A percentile compares a stretch with the other conserved stretches of the same genome.
These are phyloP conservation scores for Mesorhabditis sp. DNA, from an alignment of 2,888 invertebrate species.

Conservation along the genomic window DNA sequence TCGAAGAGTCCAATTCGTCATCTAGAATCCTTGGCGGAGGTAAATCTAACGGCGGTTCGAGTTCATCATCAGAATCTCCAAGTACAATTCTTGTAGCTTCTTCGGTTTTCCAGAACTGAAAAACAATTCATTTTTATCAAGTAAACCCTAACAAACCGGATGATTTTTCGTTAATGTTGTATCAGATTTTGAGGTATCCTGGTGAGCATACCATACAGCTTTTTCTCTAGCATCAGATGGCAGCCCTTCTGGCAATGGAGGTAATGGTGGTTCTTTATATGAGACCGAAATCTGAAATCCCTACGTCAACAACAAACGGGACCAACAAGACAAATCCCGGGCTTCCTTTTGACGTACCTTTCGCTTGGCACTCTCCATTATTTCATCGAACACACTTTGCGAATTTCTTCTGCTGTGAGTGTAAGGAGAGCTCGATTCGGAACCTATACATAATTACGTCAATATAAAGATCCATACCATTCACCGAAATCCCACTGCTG, in stretches of 20 bases:
- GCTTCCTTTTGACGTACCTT: neutral
- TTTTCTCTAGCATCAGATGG: neutral
- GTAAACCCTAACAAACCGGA: neutral
- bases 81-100: neutral
- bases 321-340: too few relatives aligned
- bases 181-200: neutral
- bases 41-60: neutral
- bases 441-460: too few relatives aligned
- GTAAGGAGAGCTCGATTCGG: too few relatives aligned
- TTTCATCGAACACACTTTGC: neutral
- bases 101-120: neutral
- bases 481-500: neutral
- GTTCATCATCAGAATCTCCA: neutral
- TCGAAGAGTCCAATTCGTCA: neutral
- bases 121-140: neutral
- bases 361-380: neutral
- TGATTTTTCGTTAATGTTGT: neutral
- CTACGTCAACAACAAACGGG: too few relatives aligned
- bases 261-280: neutral
- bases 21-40: neutral
- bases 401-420: neutral
- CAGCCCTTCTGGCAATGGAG: constrained; percentile 1
- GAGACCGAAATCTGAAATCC: neutral
- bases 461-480: neutral
- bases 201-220: neutral